phyloP scores from a whole-genome alignment of 53 echinoderm and acorn worm genomes.

The Paelopatides confundens region DNA sequence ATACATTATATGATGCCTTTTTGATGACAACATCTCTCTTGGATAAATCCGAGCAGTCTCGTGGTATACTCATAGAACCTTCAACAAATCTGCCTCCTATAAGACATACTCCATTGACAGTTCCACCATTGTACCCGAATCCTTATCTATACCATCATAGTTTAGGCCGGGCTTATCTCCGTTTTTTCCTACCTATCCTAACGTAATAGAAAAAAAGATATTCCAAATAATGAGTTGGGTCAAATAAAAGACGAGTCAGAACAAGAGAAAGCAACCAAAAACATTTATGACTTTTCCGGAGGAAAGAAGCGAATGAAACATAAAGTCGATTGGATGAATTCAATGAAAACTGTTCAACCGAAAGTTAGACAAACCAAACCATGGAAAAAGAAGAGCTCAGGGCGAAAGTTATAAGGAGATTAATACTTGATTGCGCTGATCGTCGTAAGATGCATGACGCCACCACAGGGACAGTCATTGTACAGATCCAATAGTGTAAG shows the following conservation, averaged over 20 bases:
- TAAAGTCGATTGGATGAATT: neutral
- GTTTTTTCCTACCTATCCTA: neutral
- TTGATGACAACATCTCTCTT: slow-evolving; percentile 27
- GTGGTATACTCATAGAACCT: neutral
- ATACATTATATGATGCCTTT: slow-evolving; percentile 58
- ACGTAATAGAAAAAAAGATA: neutral
- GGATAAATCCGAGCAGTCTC: neutral
- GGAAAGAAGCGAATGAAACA: neutral
- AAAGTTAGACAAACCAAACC: neutral
- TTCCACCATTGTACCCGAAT: neutral
- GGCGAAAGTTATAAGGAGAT: too few relatives aligned
- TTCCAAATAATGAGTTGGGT: neutral
- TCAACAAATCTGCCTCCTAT: neutral
- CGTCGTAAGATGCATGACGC: too few relatives aligned
- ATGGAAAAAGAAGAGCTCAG: neutral
- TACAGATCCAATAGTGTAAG: too few relatives aligned
- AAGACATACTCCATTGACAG: neutral
- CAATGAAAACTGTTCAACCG: neutral
- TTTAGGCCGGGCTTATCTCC: neutral
- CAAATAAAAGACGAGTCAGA: neutral
- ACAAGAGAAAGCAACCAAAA: neutral
- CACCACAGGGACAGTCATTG: too few relatives aligned
- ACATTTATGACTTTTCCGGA: neutral
- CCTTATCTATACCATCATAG: slow-evolving; percentile 12
- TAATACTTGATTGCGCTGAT: too few relatives aligned